Evolutionary conservation across 2,797 vertebrate species (phyloP).

Genomic region (Meriones psammophilus): DNA sequence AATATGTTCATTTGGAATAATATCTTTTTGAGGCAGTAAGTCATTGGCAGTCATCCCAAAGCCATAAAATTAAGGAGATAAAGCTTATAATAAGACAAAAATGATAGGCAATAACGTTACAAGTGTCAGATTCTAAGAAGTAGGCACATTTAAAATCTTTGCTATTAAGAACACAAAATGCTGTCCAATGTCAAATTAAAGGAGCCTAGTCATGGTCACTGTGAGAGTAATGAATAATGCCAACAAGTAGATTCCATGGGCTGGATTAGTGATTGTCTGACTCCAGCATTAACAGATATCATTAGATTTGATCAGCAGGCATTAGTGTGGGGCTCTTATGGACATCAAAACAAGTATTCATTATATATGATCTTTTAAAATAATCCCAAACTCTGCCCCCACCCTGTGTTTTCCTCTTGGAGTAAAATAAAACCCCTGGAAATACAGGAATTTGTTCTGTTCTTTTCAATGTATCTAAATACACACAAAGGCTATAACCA

Average conservation of each 20-base stretch:
- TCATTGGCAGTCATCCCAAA: conserved; percentile 53
- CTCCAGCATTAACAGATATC: background rate
- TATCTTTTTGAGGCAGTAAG: conserved; percentile 48
- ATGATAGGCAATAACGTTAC: conserved; percentile 56
- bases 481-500: conserved; percentile 37
- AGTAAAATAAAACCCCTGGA: conserved; percentile 70
- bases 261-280: background rate
- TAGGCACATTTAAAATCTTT: background rate
- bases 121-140: conserved; percentile 60
- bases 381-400: conserved; percentile 51
- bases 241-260: conserved; percentile 40
- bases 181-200: conserved; percentile 70
- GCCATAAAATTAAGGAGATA: conserved; percentile 71
- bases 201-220: background rate
- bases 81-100: conserved; percentile 64
- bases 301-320: conserved; percentile 40
- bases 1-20: conserved; percentile 40
- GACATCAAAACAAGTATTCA: conserved; percentile 61
- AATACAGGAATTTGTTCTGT: conserved; percentile 19
- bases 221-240: conserved; percentile 13
- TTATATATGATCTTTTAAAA: conserved; percentile 37
- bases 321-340: background rate
- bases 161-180: conserved; percentile 55
- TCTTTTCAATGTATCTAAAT: conserved; percentile 41
- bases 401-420: background rate